Conservation (phyloP, 2,888 invertebrate species). For the Lissocephala sabroskyi region DNA sequence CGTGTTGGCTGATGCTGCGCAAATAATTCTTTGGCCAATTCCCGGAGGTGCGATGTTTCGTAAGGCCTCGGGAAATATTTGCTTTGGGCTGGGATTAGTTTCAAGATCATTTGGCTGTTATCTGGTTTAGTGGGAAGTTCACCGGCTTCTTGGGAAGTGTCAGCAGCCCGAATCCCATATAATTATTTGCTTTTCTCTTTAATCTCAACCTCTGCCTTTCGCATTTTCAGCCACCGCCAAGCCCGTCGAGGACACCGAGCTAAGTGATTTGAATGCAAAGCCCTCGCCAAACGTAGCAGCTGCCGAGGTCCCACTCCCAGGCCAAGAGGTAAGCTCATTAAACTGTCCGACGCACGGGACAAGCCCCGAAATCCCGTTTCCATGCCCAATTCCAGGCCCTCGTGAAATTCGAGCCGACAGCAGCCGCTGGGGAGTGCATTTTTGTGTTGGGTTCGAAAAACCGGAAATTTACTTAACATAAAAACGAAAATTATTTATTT, state of each 20-base stretch:
- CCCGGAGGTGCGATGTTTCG: not conserved
- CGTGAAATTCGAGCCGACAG: slow-evolving; percentile 41
- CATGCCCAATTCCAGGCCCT: too few species aligned
- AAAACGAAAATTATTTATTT: slow-evolving; percentile 35
- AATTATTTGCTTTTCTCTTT: slow-evolving; percentile 12
- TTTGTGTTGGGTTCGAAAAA: slow-evolving; percentile 35
- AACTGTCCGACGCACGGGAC: slow-evolving; percentile 9
- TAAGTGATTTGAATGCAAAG: slow-evolving; percentile 39
- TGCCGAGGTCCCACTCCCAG: slow-evolving; percentile 39
- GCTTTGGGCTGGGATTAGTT: too few species aligned
- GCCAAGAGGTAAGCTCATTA: slow-evolving; percentile 40
- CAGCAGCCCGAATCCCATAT: too few species aligned
- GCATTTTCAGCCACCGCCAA: slow-evolving; percentile 42
- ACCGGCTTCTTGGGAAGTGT: slow-evolving; percentile 1
- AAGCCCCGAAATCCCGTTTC: slow-evolving; percentile 15
- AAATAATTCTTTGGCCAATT: not conserved
- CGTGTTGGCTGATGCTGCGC: too few species aligned
- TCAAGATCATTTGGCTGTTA: not conserved
- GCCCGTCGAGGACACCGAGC: slow-evolving; percentile 34
- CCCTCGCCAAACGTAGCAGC: slow-evolving; percentile 42
- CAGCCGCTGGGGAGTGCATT: slow-evolving; percentile 19
- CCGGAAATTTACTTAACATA: slow-evolving; percentile 45
- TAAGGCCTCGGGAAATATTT: not conserved
- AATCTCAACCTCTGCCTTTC: slow-evolving; percentile 9
- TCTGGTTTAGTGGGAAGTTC: not conserved